These are phyloP conservation scores for Petrocephalus sullivani DNA, from an alignment of 2,797 vertebrate species.

Conservation along the genomic window DNA sequence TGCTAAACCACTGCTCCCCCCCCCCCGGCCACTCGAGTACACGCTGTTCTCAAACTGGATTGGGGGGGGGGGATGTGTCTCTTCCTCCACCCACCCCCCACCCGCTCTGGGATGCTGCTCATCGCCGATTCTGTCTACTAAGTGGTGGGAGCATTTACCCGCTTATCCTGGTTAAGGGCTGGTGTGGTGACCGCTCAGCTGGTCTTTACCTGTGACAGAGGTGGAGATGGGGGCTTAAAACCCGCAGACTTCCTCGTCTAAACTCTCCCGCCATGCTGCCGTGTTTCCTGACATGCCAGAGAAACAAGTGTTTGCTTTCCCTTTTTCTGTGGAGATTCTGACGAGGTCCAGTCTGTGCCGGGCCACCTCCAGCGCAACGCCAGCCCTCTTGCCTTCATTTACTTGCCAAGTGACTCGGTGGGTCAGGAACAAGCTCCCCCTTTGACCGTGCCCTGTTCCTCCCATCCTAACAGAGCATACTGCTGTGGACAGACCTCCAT, in stretches of 20 bases:
- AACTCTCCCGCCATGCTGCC: background rate
- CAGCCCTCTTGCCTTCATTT: background rate
- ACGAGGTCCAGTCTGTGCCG: background rate
- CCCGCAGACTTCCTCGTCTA: background rate
- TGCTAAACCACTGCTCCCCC: background rate
- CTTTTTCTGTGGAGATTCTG: background rate
- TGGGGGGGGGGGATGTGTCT: conserved; percentile 20
- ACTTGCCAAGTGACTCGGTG: conserved; percentile 14
- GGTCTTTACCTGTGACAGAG: background rate
- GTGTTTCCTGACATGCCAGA: background rate
- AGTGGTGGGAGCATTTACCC: background rate
- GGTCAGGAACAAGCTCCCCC: background rate
- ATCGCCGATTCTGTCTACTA: background rate
- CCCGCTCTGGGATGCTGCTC: background rate
- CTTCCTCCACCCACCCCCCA: conserved; percentile 22
- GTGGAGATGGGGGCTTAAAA: background rate
- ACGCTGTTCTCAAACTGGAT: background rate
- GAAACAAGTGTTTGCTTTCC: background rate
- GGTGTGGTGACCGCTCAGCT: background rate
- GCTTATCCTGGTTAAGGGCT: background rate
- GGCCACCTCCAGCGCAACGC: background rate
- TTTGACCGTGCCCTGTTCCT: background rate
- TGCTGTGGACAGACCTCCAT: background rate
- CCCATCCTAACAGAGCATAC: background rate
- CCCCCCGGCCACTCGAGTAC: conserved; percentile 9